Base-by-base conservation (phyloP, 2,113 vertebrate genomes). In the Sylvicapra grimmia region DNA sequence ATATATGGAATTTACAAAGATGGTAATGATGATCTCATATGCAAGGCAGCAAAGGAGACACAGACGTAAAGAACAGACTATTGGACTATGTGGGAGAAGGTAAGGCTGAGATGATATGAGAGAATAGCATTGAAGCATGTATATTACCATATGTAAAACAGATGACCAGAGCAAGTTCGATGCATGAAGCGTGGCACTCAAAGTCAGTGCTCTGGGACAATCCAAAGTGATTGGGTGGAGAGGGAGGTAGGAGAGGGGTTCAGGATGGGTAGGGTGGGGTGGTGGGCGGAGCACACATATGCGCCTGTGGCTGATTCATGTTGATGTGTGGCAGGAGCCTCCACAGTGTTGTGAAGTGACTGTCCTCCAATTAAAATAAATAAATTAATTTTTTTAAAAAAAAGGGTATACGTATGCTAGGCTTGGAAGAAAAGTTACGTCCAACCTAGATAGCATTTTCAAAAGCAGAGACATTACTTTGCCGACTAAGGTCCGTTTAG, bases 241-340 rank as follows among this genome's bases (percentile, higher is more conserved):
- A 72, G 68, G n/a, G n/a, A 72, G 19, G 68, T 36, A 72, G n/a
- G 65, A 72, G 9, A 72, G 68, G 68, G 19, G 68, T 72, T 72
- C n/a, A 68, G n/a, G 65, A n/a, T 68, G 63, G 33, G 18, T n/a
- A 21, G 68, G 68, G 33, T 23, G 5, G 68, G 68, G 68, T 72
- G 19, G 68, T 21, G 19, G 68, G n/a, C 0, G 1, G 68, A 40
- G 68, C 0, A 0, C n/a, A 13, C n/a, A 23, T 75, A 36, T 40
- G 68, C 1, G 0, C 68, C 68, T 75, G n/a, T 40, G 68, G n/a
- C 68, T 75, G 68, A 40, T 75, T 75, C n/a, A 40, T 75, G 68
- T 23, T 75, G 68, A 40, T 75, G 19, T 72, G 36, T 72, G n/a
- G 19, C 68, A 40, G n/a, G n/a, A 19, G 19, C 8, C 19, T 36